phyloP scores from a whole-genome alignment of 2,113 vertebrate species.

The Mystacornis crossleyi region DNA sequence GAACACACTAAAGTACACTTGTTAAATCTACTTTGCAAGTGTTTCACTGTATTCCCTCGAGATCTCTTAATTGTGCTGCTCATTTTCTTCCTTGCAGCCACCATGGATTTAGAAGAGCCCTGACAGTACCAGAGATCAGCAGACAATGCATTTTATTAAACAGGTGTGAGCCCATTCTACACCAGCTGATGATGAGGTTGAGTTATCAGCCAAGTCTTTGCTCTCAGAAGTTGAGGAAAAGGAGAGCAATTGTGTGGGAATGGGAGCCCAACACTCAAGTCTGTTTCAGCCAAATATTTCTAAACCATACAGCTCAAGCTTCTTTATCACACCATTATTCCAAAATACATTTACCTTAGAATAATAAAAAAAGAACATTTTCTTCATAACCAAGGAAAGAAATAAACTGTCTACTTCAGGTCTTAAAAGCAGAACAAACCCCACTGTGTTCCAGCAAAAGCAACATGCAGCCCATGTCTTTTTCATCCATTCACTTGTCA shows the following conservation, averaged over 20 bases:
- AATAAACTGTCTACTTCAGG: background rate
- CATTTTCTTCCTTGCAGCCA: background rate
- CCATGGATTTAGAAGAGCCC: background rate
- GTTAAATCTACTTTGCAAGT: background rate
- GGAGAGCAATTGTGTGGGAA: background rate
- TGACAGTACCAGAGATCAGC: background rate
- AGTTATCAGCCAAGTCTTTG: background rate
- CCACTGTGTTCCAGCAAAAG: background rate
- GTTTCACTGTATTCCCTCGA: background rate
- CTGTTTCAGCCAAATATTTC: background rate
- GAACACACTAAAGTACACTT: background rate
- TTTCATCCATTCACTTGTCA: conserved; percentile 17
- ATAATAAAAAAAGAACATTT: background rate
- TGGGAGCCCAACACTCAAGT: background rate
- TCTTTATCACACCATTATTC: background rate
- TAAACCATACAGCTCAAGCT: background rate
- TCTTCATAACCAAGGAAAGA: background rate
- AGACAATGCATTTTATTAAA: background rate
- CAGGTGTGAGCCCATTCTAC: background rate
- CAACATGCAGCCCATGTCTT: background rate
- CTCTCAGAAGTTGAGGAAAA: background rate
- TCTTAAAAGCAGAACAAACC: background rate
- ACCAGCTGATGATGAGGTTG: background rate
- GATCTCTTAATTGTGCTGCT: background rate
- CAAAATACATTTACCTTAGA: background rate